phyloP scores from a whole-genome alignment of 2,797 vertebrate genomes.

The Bucorvus abyssinicus region DNA sequence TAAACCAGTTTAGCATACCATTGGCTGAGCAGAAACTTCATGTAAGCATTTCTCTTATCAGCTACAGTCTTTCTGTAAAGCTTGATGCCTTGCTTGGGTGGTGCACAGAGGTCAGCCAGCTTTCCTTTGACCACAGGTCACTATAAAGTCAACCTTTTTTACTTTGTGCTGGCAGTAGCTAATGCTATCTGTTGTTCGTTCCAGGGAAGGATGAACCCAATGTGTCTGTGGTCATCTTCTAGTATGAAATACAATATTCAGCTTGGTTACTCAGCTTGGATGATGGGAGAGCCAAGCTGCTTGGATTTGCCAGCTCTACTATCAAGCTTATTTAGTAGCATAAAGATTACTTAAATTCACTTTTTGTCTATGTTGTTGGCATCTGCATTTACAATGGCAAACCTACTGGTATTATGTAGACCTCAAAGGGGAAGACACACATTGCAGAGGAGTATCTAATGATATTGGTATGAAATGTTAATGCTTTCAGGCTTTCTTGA shows the following conservation, averaged over 20 bases:
- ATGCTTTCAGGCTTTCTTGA: neutral
- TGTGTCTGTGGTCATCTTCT: neutral
- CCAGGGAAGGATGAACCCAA: neutral
- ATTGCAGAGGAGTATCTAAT: neutral
- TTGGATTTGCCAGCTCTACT: neutral
- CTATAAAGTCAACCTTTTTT: neutral
- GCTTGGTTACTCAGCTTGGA: neutral
- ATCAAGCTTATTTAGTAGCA: neutral
- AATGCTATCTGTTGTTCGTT: neutral
- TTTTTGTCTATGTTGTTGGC: neutral
- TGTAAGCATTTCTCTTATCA: neutral
- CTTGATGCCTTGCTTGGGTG: neutral
- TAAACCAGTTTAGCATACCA: neutral
- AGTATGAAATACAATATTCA: neutral
- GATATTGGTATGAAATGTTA: neutral
- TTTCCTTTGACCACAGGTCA: neutral
- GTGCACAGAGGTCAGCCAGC: neutral
- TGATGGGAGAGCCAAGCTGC: neutral
- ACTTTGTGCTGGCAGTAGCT: neutral
- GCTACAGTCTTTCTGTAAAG: neutral
- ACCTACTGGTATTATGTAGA: neutral
- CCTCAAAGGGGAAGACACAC: neutral
- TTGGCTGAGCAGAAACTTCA: neutral
- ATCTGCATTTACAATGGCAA: neutral
- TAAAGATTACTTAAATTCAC: neutral